Evolutionary conservation across 2,888 invertebrate species (phyloP).

Genomic region (Tanypteryx hageni): DNA sequence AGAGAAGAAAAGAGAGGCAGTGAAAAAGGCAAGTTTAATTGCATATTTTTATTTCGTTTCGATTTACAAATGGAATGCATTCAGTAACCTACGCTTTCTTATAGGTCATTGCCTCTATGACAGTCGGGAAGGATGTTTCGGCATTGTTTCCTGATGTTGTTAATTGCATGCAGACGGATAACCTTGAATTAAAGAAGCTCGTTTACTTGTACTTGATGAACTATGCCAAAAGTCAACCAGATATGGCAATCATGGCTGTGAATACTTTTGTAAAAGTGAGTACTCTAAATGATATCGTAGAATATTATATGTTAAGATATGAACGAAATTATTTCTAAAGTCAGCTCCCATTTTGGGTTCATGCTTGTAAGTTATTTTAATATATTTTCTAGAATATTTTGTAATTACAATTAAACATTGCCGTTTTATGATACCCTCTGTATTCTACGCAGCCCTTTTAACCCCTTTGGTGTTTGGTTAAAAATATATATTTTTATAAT

Average conservation of each 20-base stretch:
- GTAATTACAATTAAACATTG: too few species aligned
- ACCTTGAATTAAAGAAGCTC: slow-evolving; percentile 97
- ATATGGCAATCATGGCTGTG: slow-evolving; percentile 99
- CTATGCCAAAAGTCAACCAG: slow-evolving; percentile 99
- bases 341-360: background rate
- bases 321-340: background rate
- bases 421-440: too few species aligned
- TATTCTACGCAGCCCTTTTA: too few species aligned
- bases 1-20: slow-evolving; percentile 99
- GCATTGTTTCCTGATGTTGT: slow-evolving; percentile 99
- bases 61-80: background rate
- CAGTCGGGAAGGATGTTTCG: slow-evolving; percentile 99
- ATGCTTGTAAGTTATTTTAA: background rate
- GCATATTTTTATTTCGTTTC: background rate
- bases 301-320: background rate
- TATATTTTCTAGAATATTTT: background rate
- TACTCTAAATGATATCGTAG: slow-evolving; percentile 66
- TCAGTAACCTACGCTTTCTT: slow-evolving; percentile 68
- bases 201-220: slow-evolving; percentile 99
- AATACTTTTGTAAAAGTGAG: slow-evolving; percentile 99
- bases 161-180: slow-evolving; percentile 99
- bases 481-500: too few species aligned
- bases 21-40: slow-evolving; percentile 89
- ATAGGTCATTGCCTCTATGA: slow-evolving; percentile 99
- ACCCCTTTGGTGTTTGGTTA: too few species aligned